A percentile compares a stretch with the other conserved stretches of the same genome.
These are phyloP conservation scores for Magallana nippona DNA, from an alignment of 2,888 invertebrate genomes.

Conservation along the genomic window DNA sequence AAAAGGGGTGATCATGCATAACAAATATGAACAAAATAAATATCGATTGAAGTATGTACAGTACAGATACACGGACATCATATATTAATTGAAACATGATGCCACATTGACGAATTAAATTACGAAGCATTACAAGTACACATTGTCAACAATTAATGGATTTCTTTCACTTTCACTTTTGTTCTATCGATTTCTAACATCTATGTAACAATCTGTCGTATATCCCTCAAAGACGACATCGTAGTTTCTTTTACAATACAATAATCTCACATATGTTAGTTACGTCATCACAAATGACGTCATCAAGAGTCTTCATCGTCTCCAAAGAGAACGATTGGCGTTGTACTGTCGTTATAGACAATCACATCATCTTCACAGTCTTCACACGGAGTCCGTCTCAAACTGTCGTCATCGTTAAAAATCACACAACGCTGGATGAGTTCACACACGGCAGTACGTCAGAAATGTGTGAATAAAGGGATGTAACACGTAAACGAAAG, in stretches of 20 bases:
- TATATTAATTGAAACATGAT: too few relatives aligned
- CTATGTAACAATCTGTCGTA: conserved; percentile 1
- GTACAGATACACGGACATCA: neutral
- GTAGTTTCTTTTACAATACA: neutral
- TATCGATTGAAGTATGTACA: conserved; percentile 11
- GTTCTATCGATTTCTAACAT: too few relatives aligned
- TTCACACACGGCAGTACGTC: neutral
- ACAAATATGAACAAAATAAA: conserved; percentile 30
- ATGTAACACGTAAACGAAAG: neutral
- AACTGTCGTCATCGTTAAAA: too few relatives aligned
- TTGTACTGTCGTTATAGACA: too few relatives aligned
- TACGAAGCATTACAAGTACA: neutral
- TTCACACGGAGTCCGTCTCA: too few relatives aligned
- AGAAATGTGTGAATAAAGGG: neutral
- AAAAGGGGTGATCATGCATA: conserved; percentile 6
- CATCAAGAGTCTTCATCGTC: too few relatives aligned
- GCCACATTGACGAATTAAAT: too few relatives aligned
- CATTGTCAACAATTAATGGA: conserved; percentile 4
- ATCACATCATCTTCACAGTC: too few relatives aligned
- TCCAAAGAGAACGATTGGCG: too few relatives aligned
- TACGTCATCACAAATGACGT: too few relatives aligned
- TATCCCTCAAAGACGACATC: neutral
- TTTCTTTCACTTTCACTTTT: conserved; percentile 7
- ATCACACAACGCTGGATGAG: too few relatives aligned
- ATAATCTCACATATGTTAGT: too few relatives aligned